phyloP scores from a whole-genome alignment of 2,888 invertebrate genomes.

The Didymodactylos carnosus region DNA sequence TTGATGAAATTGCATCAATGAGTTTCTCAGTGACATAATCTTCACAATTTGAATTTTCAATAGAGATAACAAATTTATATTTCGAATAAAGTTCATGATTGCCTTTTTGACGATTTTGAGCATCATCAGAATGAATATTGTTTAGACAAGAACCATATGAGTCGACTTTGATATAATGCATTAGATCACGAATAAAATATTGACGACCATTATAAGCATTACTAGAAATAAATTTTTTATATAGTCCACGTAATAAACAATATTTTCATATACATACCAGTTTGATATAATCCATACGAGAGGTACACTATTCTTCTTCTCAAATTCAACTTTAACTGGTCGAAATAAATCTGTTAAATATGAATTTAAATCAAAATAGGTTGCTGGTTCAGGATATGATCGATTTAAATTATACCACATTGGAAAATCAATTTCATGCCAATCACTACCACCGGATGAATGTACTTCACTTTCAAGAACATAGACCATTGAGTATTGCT shows the following conservation, averaged over 20 bases:
- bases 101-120: neutral
- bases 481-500: slow-evolving; percentile 8
- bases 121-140: slow-evolving; percentile 4
- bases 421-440: slow-evolving; percentile 12
- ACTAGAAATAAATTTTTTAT: neutral
- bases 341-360: slow-evolving; percentile 5
- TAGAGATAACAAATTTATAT: slow-evolving; percentile 14
- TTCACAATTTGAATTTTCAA: slow-evolving; percentile 15
- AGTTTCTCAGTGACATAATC: slow-evolving; percentile 15
- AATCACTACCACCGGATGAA: slow-evolving; percentile 10
- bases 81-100: slow-evolving; percentile 9
- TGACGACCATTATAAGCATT: slow-evolving; percentile 8
- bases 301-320: neutral
- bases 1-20: slow-evolving; percentile 9
- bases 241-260: no score
- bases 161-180: slow-evolving; percentile 8
- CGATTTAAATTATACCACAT: slow-evolving; percentile 14
- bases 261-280: neutral
- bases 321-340: neutral
- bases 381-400: slow-evolving; percentile 14
- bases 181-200: slow-evolving; percentile 3
- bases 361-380: slow-evolving; percentile 8
- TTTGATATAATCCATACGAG: slow-evolving; percentile 13
- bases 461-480: slow-evolving; percentile 13
- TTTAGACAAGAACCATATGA: slow-evolving; percentile 10